Base-by-base conservation (phyloP, 2,888 invertebrate species). In the Drosophila pseudotakahashii region DNA sequence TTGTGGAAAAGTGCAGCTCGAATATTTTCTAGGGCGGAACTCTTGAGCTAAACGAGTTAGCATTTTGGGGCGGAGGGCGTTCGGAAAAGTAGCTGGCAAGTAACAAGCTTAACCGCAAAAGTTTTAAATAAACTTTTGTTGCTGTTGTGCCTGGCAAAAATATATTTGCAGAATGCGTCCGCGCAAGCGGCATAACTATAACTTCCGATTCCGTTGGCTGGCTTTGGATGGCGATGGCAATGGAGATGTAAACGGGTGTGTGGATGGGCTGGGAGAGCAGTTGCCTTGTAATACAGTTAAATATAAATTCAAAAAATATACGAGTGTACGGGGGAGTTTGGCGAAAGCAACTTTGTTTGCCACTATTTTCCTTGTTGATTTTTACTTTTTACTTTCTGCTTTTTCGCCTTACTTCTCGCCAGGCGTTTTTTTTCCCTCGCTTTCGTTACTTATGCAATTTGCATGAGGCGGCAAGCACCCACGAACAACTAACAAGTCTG, bases 401-500 rank as follows among this genome's bases (percentile, higher is more conserved):
- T 42, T 51, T 50, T 52, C 34, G 23, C 37, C 41, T 45, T 66
- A 14, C 53, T 30, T 59, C 63, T 53, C 26, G 41, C 14, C 41
- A 6, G 39, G 19, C 19, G 30, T 51, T 68, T 57, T 57, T 57
- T 57, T 41, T 54, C 19, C 48, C 50, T 26, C 9, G 16, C 23
- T 60, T 73, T 66, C 72, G 70, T 79, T 76, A 70, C 72, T 82
- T 74, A 68, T 82, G 86, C 83, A 85, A 84, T 84, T 84, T 84
- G 88, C 83, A 84, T 85, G 86, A 85, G 75, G 76, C 83, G 75
- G 80, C 88, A 84, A 84, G 85, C 83, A 85, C 86, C 88, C 83
- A 88, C 86, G 77, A 88, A 85, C 83, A 88, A 77, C 83, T 80
- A 85, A 80, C 80, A 88, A 88, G 79, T 85, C 85, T 82, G 86